Percentiles rank a stretch among this genome's conserved stretches.
These are phyloP conservation scores for Nomada fabriciana DNA, from an alignment of 2,888 invertebrate genomes.

Conservation along the genomic window DNA sequence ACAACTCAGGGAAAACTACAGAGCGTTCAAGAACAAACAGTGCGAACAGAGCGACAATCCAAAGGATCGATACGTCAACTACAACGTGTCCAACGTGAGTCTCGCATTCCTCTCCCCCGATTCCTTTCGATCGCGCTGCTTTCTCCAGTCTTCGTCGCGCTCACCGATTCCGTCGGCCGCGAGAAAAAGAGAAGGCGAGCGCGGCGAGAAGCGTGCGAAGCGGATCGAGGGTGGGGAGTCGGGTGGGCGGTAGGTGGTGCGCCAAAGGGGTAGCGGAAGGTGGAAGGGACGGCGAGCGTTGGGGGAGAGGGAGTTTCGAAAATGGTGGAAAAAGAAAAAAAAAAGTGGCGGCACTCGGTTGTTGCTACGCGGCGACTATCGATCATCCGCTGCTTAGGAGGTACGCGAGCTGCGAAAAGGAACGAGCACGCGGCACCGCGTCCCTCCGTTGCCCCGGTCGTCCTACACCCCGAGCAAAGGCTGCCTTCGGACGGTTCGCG, in stretches of 20 bases:
- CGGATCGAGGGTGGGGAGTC: neutral
- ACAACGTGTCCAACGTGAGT: conserved; percentile 86
- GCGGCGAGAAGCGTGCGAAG: neutral
- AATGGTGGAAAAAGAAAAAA: conserved; percentile 73
- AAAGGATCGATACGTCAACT: conserved; percentile 85
- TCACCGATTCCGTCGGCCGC: neutral
- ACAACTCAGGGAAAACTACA: conserved; percentile 87
- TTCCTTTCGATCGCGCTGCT: neutral
- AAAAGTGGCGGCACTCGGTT: conserved; percentile 71
- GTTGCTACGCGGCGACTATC: conserved; percentile 80
- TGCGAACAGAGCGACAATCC: conserved; percentile 84
- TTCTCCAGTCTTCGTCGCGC: neutral
- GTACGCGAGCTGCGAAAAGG: neutral
- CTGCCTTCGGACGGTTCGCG: neutral
- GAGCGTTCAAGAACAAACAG: conserved; percentile 86
- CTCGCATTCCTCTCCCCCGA: neutral
- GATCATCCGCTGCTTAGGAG: conserved; percentile 65
- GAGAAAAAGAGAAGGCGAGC: neutral
- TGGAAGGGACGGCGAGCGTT: conserved; percentile 9
- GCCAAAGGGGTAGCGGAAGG: neutral
- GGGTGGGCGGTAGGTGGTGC: neutral
- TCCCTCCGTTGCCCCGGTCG: neutral
- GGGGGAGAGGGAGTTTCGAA: conserved; percentile 65
- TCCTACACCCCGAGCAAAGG: no score
- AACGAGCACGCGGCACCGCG: neutral